These are phyloP conservation scores for Diabrotica balteata DNA, from an alignment of 2,888 invertebrate species.

Conservation along the genomic window DNA sequence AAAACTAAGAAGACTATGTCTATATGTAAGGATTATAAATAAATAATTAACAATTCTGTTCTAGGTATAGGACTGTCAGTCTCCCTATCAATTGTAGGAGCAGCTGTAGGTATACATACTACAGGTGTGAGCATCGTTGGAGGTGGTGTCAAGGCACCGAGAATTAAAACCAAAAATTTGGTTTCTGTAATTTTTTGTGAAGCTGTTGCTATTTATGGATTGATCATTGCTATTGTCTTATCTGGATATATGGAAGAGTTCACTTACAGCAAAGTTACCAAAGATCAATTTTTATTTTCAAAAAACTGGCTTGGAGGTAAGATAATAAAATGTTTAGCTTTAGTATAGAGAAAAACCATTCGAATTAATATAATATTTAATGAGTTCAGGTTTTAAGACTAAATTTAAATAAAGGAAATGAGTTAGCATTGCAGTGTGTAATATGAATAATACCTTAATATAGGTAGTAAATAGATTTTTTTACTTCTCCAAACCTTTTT, in stretches of 20 bases:
- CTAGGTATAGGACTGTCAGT: conserved; percentile 91
- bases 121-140: conserved; percentile 97
- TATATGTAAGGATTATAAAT: no score
- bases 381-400: no score
- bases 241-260: conserved; percentile 74
- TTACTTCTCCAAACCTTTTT: no score
- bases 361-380: no score
- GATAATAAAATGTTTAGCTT: neutral
- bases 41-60: neutral
- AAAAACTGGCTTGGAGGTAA: conserved; percentile 75
- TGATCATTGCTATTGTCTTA: conserved; percentile 97
- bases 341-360: no score
- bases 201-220: conserved; percentile 98
- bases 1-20: no score
- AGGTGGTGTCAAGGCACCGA: conserved; percentile 96
- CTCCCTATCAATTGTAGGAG: conserved; percentile 94
- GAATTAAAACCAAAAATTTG: conserved; percentile 99
- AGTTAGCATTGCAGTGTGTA: no score
- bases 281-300: conserved; percentile 59
- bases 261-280: conserved; percentile 60
- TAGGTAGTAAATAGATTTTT: no score
- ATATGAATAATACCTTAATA: no score
- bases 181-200: conserved; percentile 99
- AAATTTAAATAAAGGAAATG: no score
- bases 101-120: conserved; percentile 94